Base-by-base conservation (phyloP, 2,113 vertebrate species). In the Nothocercus julius region DNA sequence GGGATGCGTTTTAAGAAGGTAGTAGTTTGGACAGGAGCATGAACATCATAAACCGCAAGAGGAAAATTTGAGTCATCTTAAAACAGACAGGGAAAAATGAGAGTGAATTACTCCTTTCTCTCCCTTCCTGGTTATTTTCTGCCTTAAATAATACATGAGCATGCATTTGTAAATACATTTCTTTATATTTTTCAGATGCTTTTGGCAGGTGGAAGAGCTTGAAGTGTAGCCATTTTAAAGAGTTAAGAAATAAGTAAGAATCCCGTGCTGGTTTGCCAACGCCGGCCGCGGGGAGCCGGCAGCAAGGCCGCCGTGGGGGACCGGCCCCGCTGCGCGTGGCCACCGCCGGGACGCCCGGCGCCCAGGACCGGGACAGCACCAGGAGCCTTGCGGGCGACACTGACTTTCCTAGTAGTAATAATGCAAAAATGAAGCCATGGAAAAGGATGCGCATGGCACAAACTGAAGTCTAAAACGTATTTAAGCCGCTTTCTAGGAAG, bases 41-140 rank as follows among this genome's bases (percentile, higher is more conserved):
- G 96, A 97, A 92, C 92, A 78, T 92, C 87, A 5, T 97, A 97
- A 97, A 96, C 59, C 82, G 92, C 82, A 64, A 89, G 92, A 93
- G 82, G 74, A 92, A 91, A 95, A 94, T 67, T 91, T 84, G 87
- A 92, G 82, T 79, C 93, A 54, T 92, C 93, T 89, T 91, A 89
- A 87, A 93, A 79, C 73, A 59, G 63, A 77, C 80, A 59, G 63
- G 87, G 56, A 61, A 90, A 96, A 87, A 82, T 0, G 2, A 49
- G 84, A 87, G 64, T 89, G 94, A 97, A 59, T 93, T 93, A 95
- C n/a, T 82, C 16, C 79, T 36, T 13, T 36, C 79, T 89, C 34
- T 21, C 69, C 72, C 85, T 74, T 77, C 72, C 66, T 76, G 18
- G 82, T 83, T 90, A 87, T 79, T 93, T 92, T 79, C 58, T 95